Percentiles rank a stretch among this genome's conserved stretches.
These are phyloP conservation scores for Nanger granti DNA, from an alignment of 2,113 vertebrate species.

Conservation along the genomic window DNA sequence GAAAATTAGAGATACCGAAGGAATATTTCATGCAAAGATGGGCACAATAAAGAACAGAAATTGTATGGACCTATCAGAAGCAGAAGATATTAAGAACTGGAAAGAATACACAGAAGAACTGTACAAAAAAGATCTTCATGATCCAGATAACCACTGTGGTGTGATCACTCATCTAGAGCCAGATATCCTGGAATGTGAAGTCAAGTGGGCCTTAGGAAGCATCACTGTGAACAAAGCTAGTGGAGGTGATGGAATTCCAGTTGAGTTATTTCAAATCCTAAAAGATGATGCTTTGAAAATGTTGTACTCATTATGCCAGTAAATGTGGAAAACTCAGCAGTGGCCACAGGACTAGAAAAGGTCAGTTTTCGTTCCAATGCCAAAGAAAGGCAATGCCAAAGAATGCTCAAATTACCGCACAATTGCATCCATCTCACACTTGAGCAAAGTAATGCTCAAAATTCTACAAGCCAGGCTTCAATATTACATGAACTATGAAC, in stretches of 20 bases:
- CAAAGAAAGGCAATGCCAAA: not conserved
- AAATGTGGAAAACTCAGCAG: no score
- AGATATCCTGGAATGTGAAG: not conserved
- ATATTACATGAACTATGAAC: not conserved
- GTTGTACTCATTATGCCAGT: not conserved
- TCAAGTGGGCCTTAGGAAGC: not conserved
- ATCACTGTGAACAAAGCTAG: not conserved
- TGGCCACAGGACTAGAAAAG: no score
- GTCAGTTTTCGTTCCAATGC: no score
- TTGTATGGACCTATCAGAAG: not conserved
- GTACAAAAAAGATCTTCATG: not conserved
- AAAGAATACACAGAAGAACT: not conserved
- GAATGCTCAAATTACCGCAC: not conserved
- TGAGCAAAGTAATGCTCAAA: not conserved
- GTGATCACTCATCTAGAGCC: not conserved
- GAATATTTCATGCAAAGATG: not conserved
- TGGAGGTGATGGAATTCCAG: not conserved
- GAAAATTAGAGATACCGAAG: not conserved
- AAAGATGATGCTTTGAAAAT: not conserved
- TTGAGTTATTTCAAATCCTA: not conserved
- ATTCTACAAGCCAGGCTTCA: not conserved
- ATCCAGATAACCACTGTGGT: not conserved
- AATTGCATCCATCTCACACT: not conserved
- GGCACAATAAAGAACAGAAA: not conserved
- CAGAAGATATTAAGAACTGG: not conserved